Evolutionary conservation across 1,140 invertebrate species (phyloP).

Genomic region (Sarcophaga bullata): DNA sequence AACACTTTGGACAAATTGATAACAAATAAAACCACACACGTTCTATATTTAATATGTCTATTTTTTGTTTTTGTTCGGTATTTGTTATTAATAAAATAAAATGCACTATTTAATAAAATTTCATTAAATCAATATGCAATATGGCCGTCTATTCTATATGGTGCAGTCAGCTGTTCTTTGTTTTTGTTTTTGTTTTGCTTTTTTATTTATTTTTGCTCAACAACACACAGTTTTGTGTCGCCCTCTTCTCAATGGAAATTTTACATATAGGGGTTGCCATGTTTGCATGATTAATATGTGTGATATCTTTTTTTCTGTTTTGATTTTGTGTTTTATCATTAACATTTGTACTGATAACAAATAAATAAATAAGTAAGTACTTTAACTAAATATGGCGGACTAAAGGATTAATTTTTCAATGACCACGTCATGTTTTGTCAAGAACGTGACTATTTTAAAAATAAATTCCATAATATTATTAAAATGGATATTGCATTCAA

Average conservation of each 20-base stretch:
- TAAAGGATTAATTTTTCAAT: background rate
- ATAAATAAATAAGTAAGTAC: conserved; percentile 44
- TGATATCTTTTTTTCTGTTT: background rate
- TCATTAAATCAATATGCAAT: conserved; percentile 46
- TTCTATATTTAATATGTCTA: background rate
- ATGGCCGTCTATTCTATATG: conserved; percentile 51
- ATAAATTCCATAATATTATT: background rate
- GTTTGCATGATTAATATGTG: background rate
- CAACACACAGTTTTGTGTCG: background rate
- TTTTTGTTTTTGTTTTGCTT: conserved; percentile 55
- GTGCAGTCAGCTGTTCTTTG: conserved; percentile 62
- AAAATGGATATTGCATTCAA: background rate
- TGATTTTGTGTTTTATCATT: background rate
- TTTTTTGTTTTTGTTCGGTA: conserved; percentile 1
- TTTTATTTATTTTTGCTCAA: background rate
- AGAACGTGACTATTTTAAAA: conserved; percentile 1
- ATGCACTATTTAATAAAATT: conserved; percentile 5
- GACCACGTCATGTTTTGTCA: conserved; percentile 3
- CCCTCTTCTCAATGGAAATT: background rate
- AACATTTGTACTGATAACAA: conserved; percentile 32
- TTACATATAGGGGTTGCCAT: background rate
- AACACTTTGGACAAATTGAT: background rate
- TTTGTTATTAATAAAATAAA: background rate
- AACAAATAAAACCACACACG: conserved; percentile 7
- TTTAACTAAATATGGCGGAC: background rate